These are phyloP conservation scores for Phortica okadai DNA, from an alignment of 2,888 invertebrate species.

Conservation along the genomic window DNA sequence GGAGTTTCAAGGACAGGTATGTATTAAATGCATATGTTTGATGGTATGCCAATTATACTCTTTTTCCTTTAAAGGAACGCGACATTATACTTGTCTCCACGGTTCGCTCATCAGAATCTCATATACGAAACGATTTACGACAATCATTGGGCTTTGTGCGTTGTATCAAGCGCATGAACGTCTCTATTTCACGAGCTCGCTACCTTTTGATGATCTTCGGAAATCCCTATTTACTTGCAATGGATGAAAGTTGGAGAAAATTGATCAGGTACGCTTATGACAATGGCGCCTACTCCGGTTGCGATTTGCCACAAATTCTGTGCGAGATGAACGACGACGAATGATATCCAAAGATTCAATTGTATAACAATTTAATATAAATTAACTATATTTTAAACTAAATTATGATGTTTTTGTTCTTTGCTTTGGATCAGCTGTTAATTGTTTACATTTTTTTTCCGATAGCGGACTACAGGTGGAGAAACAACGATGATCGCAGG, in stretches of 20 bases:
- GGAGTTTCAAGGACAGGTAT: constrained; percentile 84
- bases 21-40: not conserved
- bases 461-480: too few relatives aligned
- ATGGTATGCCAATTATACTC: not conserved
- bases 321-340: too few relatives aligned
- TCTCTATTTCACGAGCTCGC: constrained; percentile 88
- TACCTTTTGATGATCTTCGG: constrained; percentile 89
- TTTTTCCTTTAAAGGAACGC: constrained; percentile 76
- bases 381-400: too few relatives aligned
- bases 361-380: too few relatives aligned
- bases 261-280: constrained; percentile 81
- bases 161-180: constrained; percentile 89
- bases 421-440: too few relatives aligned
- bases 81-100: constrained; percentile 85
- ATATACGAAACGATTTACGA: constrained; percentile 76
- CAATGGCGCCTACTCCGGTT: constrained; percentile 83
- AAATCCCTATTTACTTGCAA: constrained; percentile 84
- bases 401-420: too few relatives aligned
- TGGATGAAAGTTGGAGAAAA: constrained; percentile 83
- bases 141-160: constrained; percentile 85
- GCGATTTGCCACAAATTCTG: constrained; percentile 78
- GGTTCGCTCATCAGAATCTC: constrained; percentile 78
- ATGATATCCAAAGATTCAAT: too few relatives aligned
- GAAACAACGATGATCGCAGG: too few relatives aligned
- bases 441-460: too few relatives aligned